Percentiles rank a stretch among this genome's conserved stretches.
Conservation (phyloP, 1,140 invertebrate genomes). For the Drosophila sechellia region DNA sequence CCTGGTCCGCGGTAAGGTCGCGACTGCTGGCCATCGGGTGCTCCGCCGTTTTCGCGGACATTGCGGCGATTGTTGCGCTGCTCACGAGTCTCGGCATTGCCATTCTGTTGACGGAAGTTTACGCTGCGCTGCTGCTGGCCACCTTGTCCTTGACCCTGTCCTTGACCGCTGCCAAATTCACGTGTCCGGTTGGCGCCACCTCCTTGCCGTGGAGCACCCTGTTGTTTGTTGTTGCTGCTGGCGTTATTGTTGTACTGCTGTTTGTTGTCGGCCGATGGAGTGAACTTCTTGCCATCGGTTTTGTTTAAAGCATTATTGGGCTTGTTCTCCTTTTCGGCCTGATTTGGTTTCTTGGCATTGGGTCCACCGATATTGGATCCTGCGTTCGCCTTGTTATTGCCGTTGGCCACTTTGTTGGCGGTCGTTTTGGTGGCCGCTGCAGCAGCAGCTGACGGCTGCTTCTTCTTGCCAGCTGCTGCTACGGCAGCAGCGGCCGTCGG, state of each 20-base stretch:
- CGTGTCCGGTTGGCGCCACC: conserved; percentile 66
- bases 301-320: conserved; percentile 85
- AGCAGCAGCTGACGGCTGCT: conserved; percentile 85
- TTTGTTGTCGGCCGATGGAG: conserved; percentile 43
- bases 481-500: conserved; percentile 85
- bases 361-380: conserved; percentile 10
- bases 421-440: conserved; percentile 56
- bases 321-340: conserved; percentile 94
- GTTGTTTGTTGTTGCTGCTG: conserved; percentile 54
- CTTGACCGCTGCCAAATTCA: conserved; percentile 79
- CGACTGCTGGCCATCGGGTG: conserved; percentile 85
- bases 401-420: conserved; percentile 48
- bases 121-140: conserved; percentile 72
- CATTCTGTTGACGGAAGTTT: conserved; percentile 84
- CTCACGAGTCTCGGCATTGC: conserved; percentile 87
- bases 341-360: conserved; percentile 71
- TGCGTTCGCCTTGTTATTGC: conserved; percentile 13
- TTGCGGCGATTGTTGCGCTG: conserved; percentile 91
- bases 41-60: conserved; percentile 86
- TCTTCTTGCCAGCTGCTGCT: conserved; percentile 90
- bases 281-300: conserved; percentile 68
- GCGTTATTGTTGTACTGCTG: conserved; percentile 40
- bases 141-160: conserved; percentile 68
- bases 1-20: conserved; percentile 76
- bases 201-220: conserved; percentile 60